Conservation (phyloP, 2,113 vertebrate species). For the Herpetotheres cachinnans region DNA sequence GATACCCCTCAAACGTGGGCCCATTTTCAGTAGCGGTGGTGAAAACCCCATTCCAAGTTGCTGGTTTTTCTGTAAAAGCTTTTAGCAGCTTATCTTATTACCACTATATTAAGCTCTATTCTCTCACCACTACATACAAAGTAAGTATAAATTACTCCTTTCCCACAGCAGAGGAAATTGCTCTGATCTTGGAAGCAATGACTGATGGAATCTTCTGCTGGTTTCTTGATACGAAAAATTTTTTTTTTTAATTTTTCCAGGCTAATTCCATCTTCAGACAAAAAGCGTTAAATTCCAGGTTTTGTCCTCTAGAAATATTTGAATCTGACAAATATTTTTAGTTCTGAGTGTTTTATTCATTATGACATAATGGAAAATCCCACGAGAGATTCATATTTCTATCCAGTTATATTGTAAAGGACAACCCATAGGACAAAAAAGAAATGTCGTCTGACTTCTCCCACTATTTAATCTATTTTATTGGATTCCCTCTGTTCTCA, state of each 20-base stretch:
- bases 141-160: background rate
- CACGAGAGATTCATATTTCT: background rate
- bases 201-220: background rate
- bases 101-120: background rate
- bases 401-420: background rate
- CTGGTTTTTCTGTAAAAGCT: background rate
- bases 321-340: background rate
- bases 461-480: background rate
- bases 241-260: background rate
- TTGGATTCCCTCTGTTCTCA: background rate
- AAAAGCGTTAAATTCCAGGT: background rate
- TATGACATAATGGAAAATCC: background rate
- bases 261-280: background rate
- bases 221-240: background rate
- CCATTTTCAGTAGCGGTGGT: background rate
- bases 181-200: background rate
- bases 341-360: background rate
- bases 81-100: slow-evolving; percentile 24
- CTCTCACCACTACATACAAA: background rate
- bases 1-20: background rate
- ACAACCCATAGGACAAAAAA: background rate
- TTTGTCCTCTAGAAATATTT: background rate
- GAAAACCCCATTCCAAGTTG: background rate
- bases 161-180: background rate
- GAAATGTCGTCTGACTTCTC: background rate